Evolutionary conservation across 2,797 vertebrate genomes (phyloP).

Genomic region (Lacerta agilis): DNA sequence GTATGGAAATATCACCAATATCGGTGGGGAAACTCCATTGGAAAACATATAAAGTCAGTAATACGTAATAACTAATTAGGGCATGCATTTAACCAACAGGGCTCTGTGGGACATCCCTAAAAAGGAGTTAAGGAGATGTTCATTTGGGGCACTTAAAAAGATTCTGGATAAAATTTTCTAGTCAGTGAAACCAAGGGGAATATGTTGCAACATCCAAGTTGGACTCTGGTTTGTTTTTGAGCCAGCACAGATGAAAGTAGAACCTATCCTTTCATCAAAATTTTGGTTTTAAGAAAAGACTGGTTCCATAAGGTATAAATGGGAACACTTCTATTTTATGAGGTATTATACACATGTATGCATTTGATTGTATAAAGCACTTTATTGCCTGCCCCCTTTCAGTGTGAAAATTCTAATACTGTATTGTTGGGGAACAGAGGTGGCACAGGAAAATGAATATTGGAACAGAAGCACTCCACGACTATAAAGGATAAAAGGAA

Average conservation of each 20-base stretch:
- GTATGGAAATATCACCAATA: constrained; percentile 7
- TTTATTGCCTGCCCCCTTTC: constrained; percentile 78
- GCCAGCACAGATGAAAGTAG: fast-evolving
- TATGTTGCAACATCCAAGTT: background rate
- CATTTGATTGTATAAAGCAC: constrained; percentile 83
- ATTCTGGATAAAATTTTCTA: constrained; percentile 24
- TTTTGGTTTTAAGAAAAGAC: constrained; percentile 56
- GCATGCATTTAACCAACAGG: constrained; percentile 10
- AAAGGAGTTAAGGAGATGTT: constrained; percentile 42
- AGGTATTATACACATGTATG: constrained; percentile 72
- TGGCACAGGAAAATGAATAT: constrained; percentile 18
- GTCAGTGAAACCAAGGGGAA: background rate
- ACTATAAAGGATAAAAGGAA: constrained; percentile 53
- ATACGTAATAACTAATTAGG: constrained; percentile 25
- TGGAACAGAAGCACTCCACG: constrained; percentile 69
- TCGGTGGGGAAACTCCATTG: background rate
- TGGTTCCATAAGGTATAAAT: constrained; percentile 49
- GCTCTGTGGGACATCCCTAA: constrained; percentile 37
- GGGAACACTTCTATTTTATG: constrained; percentile 58
- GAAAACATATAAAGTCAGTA: background rate
- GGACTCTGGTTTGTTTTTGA: constrained; percentile 25
- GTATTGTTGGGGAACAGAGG: constrained; percentile 62
- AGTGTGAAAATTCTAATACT: constrained; percentile 62
- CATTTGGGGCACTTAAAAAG: constrained; percentile 13
- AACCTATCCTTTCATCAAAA: constrained; percentile 18